phyloP scores from a whole-genome alignment of 2,113 vertebrate species.

The Amphiprion ocellaris region DNA sequence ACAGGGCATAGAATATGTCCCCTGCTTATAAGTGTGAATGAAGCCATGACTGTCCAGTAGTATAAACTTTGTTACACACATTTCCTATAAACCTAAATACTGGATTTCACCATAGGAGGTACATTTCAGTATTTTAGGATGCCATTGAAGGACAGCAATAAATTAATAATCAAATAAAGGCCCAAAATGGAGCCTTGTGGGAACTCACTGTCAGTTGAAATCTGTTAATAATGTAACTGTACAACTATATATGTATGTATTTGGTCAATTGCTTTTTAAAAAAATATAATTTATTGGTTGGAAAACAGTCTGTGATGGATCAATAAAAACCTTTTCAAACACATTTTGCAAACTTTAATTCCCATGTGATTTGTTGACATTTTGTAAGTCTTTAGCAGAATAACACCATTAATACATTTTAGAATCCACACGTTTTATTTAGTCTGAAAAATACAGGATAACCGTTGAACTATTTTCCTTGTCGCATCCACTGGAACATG shows the following conservation, averaged over 20 bases:
- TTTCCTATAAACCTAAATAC: neutral
- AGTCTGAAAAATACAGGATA: neutral
- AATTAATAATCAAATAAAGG: neutral
- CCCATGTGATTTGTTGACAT: neutral
- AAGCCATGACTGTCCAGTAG: neutral
- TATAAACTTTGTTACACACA: neutral
- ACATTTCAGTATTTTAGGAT: too few relatives aligned
- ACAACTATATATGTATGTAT: neutral
- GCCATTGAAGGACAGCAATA: neutral
- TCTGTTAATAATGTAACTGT: neutral
- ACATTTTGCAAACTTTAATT: neutral
- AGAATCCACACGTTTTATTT: neutral
- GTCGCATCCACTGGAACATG: neutral
- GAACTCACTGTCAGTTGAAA: neutral
- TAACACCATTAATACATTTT: neutral
- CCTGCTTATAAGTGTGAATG: neutral
- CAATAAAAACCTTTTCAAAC: neutral
- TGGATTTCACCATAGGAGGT: neutral
- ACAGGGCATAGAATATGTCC: neutral
- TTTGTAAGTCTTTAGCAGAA: neutral
- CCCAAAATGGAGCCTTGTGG: neutral
- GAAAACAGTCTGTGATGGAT: neutral
- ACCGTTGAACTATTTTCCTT: neutral
- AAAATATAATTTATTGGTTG: neutral
- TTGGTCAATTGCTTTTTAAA: neutral